Base-by-base conservation (phyloP, 2,797 vertebrate species). In the Lithobates sylvaticus region DNA sequence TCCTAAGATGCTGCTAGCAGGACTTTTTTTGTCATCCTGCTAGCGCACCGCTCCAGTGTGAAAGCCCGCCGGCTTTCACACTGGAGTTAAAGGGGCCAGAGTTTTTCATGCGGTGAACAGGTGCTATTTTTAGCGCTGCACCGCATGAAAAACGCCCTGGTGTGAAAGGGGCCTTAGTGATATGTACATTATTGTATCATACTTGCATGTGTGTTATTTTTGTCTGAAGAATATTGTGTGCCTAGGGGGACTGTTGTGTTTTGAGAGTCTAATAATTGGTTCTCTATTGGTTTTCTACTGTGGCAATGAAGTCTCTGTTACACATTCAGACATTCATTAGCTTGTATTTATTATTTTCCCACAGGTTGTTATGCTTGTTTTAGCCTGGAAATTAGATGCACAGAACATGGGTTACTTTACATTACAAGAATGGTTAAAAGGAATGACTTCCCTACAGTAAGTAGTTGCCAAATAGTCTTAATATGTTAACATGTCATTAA, bases 341-440 rank as follows among this genome's bases (percentile, higher is more conserved):
- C 81, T 73, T 85, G 69, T 71, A 76, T 79, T 39, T 68, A n/a
- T 39, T 29, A 18, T 32, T 88, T 87, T 88, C 90, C 83, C 88
- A 90, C 92, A 99, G 98, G 97, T 99, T 91, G 98, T 99, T 93
- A 99, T 99, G 98, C 96, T 99, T 90, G 98, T 99, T 86, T 93
- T 99, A 85, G 98, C 98, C 27, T 99, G 98, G 98, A 99, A 99
- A 92, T 93, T 99, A 93, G 98, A 99, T 92, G 98, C 98, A 88
- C 98, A 99, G 92, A 99, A 97, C 90, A 99, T 99, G 98, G 98
- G 98, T 65, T 99, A 99, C 92, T 99, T 99, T 91, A 99, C 98
- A 21, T 95, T 99, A 73, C 98, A 99, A 91, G 98, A 99, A 90
- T 99, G 98, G 98, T 95, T 99, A 86, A 98, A 97, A 95, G 98